Evolutionary conservation across 1,140 invertebrate species (phyloP), one percentile per base, ranked within the genome.

Genomic region (Bicyclus anynana): DNA sequence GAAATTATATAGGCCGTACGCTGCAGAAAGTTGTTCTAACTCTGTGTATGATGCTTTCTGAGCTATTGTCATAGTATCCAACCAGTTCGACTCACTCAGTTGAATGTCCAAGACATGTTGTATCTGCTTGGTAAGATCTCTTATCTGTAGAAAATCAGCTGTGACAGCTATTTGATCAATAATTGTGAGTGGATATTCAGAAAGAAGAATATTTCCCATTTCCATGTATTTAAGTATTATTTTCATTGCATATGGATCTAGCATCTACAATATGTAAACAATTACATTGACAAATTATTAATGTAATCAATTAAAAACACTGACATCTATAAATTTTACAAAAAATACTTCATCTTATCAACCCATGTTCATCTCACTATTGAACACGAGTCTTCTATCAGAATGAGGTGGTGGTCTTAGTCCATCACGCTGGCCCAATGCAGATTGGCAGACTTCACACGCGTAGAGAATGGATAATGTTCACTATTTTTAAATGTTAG

Each of bases 121-220:
- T 48, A 87, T 81, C 62, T 86, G 81, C 70, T 79, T 87, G 5
- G 79, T 74, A 4, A 87, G 62, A 60, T 87, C 83, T 20, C 73
- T 75, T 21, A 87, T 74, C 66, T 84, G 83, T 26, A 87, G 62
- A 37, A 80, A 87, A 56, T 74, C 80, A 14, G 83, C 81, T 35
- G 77, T 76, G 9, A 71, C 18, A 12, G 76, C 72, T 16, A 86
- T 53, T 6, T 80, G 72, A 18, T 68, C 69, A 35, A 87, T 67
- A 13, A 46, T 71, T n/a, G 58, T 47, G 3, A 80, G 38, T n/a
- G 68, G 50, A 48, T 76, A 64, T 27, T 80, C 76, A 37, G 68
- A 67, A 12, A 87, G 67, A 62, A 84, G 74, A 53, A 87, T 84
- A 9, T 80, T 54, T 21, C 82, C 82, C 21, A 79, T 65, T 53